A percentile compares a stretch with the other conserved stretches of the same genome.
Conservation (phyloP, 2,888 invertebrate genomes). For the Eurytoma adleriae region DNA sequence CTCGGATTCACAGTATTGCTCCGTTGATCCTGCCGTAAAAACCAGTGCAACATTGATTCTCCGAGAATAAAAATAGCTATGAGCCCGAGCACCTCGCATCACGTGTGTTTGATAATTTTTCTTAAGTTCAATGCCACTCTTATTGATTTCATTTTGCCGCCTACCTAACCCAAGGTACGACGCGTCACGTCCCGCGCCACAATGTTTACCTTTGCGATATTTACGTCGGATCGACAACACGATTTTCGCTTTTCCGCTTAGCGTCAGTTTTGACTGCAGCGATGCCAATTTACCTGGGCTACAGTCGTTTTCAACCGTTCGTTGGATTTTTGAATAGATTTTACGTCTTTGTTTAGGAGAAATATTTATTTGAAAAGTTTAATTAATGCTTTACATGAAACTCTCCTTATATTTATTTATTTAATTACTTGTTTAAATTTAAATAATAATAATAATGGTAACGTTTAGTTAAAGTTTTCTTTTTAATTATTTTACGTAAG, state of each 20-base stretch:
- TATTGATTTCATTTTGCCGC: conserved; percentile 18
- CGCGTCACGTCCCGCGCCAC: background rate
- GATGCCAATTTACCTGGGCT: background rate
- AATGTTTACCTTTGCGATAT: conserved; percentile 3
- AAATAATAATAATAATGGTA: too few species aligned
- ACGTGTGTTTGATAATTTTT: conserved; percentile 13
- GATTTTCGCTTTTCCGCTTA: background rate
- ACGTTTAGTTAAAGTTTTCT: too few species aligned
- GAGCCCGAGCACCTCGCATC: too few species aligned
- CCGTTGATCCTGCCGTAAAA: too few species aligned
- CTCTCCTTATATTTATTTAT: too few species aligned
- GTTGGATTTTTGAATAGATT: background rate
- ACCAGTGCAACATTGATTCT: too few species aligned
- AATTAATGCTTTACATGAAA: too few species aligned
- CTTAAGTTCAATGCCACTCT: conserved; percentile 38
- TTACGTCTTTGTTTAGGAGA: background rate
- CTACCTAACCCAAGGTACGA: background rate
- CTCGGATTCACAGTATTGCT: too few species aligned
- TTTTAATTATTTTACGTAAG: too few species aligned
- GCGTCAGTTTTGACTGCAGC: background rate
- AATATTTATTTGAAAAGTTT: too few species aligned
- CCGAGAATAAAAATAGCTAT: too few species aligned
- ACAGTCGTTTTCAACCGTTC: background rate
- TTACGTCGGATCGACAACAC: background rate
- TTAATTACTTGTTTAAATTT: too few species aligned